These are phyloP conservation scores for Meganola albula DNA, from an alignment of 2,888 invertebrate species.

Conservation along the genomic window DNA sequence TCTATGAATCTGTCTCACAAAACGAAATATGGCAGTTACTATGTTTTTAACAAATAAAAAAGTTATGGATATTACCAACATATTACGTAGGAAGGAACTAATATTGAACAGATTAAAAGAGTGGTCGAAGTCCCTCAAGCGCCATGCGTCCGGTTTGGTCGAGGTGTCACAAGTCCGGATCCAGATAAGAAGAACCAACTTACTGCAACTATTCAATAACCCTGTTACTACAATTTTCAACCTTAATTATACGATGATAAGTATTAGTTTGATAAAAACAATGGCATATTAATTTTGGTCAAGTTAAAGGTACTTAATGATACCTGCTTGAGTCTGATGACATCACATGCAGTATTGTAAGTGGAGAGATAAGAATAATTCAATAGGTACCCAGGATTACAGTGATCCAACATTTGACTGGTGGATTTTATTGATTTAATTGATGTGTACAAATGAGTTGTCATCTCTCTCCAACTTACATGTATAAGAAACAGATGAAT, in stretches of 20 bases:
- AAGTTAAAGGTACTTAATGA: slow-evolving; percentile 55
- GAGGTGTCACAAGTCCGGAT: slow-evolving; percentile 53
- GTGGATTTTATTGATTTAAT: slow-evolving; percentile 31
- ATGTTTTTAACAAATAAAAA: no score
- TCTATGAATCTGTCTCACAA: no score
- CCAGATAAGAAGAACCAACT: slow-evolving; percentile 44
- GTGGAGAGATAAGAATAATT: slow-evolving; percentile 54
- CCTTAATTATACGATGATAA: slow-evolving; percentile 7
- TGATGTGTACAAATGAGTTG: slow-evolving; percentile 22
- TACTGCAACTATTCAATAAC: slow-evolving; percentile 4
- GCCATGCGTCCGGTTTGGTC: slow-evolving; percentile 40
- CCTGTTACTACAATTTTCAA: slow-evolving; percentile 14
- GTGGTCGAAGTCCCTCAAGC: slow-evolving; percentile 30
- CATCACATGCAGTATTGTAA: slow-evolving; percentile 57
- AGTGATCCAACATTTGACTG: slow-evolving; percentile 42
- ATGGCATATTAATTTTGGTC: slow-evolving; percentile 20
- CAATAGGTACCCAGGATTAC: slow-evolving; percentile 47
- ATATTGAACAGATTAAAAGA: no score
- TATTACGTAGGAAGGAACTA: no score
- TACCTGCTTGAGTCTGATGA: slow-evolving; percentile 51
- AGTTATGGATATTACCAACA: no score
- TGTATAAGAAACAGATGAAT: no score
- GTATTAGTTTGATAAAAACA: background rate
- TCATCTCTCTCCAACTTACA: slow-evolving; percentile 11
- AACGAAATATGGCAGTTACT: no score